These are phyloP conservation scores for Copidosoma floridanum DNA, from an alignment of 1,140 invertebrate genomes.

Conservation along the genomic window DNA sequence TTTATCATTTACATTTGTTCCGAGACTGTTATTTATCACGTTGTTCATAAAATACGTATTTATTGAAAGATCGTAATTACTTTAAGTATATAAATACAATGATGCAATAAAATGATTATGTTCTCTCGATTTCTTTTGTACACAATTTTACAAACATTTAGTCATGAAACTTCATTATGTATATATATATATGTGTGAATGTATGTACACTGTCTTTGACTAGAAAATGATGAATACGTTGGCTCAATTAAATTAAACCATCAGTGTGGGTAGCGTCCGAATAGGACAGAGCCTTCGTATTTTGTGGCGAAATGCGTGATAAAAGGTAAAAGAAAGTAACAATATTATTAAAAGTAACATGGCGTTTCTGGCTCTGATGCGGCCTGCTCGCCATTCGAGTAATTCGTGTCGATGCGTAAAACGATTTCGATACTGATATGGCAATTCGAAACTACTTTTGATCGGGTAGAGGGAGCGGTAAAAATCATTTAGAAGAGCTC, in stretches of 20 bases:
- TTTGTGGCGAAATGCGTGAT: slow-evolving; percentile 49
- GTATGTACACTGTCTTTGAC: slow-evolving; percentile 3
- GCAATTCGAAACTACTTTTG: slow-evolving; percentile 73
- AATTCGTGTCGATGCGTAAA: slow-evolving; percentile 68
- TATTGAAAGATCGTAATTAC: no score
- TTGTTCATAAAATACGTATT: no score
- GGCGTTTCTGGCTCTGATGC: slow-evolving; percentile 46
- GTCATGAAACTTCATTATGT: not conserved
- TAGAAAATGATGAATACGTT: slow-evolving; percentile 10
- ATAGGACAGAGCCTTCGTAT: slow-evolving; percentile 42
- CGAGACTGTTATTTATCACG: no score
- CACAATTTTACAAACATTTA: not conserved
- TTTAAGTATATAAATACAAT: no score
- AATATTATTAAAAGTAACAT: slow-evolving; percentile 41
- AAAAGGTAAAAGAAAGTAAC: slow-evolving; percentile 43
- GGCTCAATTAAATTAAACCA: no score
- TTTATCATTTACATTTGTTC: no score
- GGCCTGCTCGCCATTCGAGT: slow-evolving; percentile 60
- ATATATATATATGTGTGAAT: no score
- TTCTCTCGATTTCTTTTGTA: slow-evolving; percentile 1
- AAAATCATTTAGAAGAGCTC: slow-evolving; percentile 72
- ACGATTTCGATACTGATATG: slow-evolving; percentile 68
- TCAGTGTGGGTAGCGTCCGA: slow-evolving; percentile 39
- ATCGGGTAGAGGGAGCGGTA: slow-evolving; percentile 75
- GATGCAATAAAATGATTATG: no score